Percentiles rank a stretch among this genome's conserved stretches.
phyloP scores from a whole-genome alignment of 2,888 invertebrate species.

The Oscheius myriophilus region DNA sequence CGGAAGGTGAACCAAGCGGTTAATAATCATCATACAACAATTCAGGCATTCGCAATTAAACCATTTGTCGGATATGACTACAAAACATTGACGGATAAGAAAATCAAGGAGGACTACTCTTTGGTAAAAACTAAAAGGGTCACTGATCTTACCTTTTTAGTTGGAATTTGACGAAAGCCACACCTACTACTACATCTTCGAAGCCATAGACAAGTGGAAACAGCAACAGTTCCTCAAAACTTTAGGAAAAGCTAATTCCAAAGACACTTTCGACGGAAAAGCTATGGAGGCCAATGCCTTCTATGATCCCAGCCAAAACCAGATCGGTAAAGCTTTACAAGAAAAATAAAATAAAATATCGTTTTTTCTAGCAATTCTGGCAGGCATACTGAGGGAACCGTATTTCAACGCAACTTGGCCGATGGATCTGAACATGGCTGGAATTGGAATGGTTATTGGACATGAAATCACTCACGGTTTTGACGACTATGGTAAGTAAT shows the following conservation, averaged over 20 bases:
- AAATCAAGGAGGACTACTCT: slow-evolving; percentile 15
- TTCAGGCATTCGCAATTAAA: slow-evolving; percentile 16
- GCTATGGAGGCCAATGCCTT: slow-evolving; percentile 28
- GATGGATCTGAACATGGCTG: slow-evolving; percentile 20
- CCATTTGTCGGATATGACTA: slow-evolving; percentile 24
- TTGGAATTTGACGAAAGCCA: slow-evolving; percentile 2
- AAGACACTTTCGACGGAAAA: slow-evolving; percentile 23
- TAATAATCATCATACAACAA: background rate
- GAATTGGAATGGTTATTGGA: slow-evolving; percentile 31
- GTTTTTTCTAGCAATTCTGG: slow-evolving; percentile 30
- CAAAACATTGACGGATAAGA: background rate
- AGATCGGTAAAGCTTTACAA: slow-evolving; percentile 20
- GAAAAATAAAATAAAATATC: background rate
- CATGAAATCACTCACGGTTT: slow-evolving; percentile 35
- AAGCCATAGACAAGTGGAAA: slow-evolving; percentile 3
- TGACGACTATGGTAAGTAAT: slow-evolving; percentile 29
- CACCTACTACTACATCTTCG: background rate
- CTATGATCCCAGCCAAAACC: slow-evolving; percentile 33
- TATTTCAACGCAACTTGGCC: slow-evolving; percentile 26
- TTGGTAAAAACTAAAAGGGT: background rate
- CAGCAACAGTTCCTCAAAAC: background rate
- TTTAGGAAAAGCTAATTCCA: slow-evolving; percentile 10
- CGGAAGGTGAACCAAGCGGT: slow-evolving; percentile 13
- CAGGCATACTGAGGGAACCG: slow-evolving; percentile 29
- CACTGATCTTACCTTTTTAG: background rate